Evolutionary conservation across 2,888 invertebrate species (phyloP), one percentile per base, ranked within the genome.

Genomic region (Willowsia nigromaculata): DNA sequence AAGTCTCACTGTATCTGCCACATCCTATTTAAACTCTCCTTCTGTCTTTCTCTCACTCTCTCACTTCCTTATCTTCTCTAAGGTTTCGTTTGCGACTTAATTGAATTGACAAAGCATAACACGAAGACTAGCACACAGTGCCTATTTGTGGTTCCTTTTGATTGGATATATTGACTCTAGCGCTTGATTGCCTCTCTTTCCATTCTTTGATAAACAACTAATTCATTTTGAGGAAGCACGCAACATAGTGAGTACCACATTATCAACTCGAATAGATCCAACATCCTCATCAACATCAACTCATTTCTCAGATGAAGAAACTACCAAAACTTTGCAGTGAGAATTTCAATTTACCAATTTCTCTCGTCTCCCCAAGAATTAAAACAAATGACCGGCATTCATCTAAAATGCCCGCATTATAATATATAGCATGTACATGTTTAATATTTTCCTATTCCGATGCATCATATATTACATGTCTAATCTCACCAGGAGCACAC

Each of bases 101-200:
- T 87, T 87, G 81, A 87, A 87, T 87, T 71, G 71, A 74, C 81
- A 87, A 87, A 53, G 65, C 62, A 78, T 65, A 86, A 80, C 86
- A 86, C 37, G 22, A 56, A 47, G 47, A 68, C 65, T 65, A n/a
- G n/a, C 47, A 53, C 71, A 27, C 83, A 74, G 40, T 74, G 37
- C 56, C 40, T 56, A 40, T 80, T 30, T 71, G 83, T 53, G 71
- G 68, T 37, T 53, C 65, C 71, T 33, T 83, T 71, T 83, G 83
- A 83, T 82, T 82, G 82, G 82, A 65, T 62, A 65, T 82, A 76
- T 76, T 76, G 76, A 76, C 76, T 76, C 76, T 30, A 22, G 68
- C 40, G n/a, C 22, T 71, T n/a, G 11, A 33, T 65, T 13, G 15
- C 30, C 37, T 43, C 40, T n/a, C 68, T n/a, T 18, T 18, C n/a